Base-by-base conservation (phyloP, 2,888 invertebrate genomes). In the Liopterus haemorrhoidalis region DNA sequence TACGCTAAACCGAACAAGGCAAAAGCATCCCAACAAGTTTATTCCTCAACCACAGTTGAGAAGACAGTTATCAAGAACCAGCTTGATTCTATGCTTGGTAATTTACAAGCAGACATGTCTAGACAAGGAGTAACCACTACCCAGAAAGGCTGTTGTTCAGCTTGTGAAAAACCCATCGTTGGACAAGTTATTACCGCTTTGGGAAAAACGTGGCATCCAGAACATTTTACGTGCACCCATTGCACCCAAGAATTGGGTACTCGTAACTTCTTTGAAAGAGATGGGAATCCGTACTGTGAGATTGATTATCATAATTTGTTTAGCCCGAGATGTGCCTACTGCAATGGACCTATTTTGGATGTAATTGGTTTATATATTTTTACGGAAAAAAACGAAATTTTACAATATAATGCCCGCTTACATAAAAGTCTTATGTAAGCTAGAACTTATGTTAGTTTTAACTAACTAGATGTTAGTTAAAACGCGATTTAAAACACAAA, bases 191-290 rank as follows among this genome's bases (percentile, higher is more conserved):
- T 93, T 66, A 97, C 96, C 51, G 97, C 97, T 14, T 68, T 99
- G 67, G 97, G 96, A 42, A 90, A 93, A 70, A 95, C 96, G 52
- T 99, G 96, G 96, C 97, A 99, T 70, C 95, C 96, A 33, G 97
- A 97, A 72, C 97, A 97, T 71, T 99, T 99, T 72, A 90, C 87
- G 49, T 99, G 99, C 75, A 88, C 88, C 55, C 94, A 96, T 65
- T 99, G 99, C 78, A 88, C 85, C 62, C 90, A 93, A 65, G 94
- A 95, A 68, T 72, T 99, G 63, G 97, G 96, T 49, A 96, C 96
- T 42, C 81, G 92, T 66, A 97, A 95, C 73, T 99, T 97, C 81
- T 99, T 96, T 70, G 97, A 99, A 71, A 78, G 96, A 54, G 95
- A 96, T 58, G 93, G 92, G 42, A 82, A 84, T 64, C 96, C 97